Evolutionary conservation across 2,113 vertebrate species (phyloP).

Genomic region (Neogale vison): DNA sequence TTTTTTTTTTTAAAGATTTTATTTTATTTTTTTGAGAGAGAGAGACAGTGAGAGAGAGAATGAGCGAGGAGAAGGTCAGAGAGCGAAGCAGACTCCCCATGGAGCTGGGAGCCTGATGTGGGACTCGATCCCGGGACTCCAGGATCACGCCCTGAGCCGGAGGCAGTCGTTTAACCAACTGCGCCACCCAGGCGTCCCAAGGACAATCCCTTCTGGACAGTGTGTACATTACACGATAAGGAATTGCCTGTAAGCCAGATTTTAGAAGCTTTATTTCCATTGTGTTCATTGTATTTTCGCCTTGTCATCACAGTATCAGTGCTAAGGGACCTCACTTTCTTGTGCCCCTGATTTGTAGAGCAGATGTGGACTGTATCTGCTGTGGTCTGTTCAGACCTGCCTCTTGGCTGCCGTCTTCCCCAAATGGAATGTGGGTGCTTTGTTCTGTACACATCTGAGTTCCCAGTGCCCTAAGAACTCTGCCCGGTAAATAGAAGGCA

Average conservation of each 20-base stretch:
- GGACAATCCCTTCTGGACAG: neutral
- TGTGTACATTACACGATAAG: neutral
- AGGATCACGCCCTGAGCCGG: too few relatives aligned
- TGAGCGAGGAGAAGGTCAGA: too few relatives aligned
- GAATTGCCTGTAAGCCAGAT: neutral
- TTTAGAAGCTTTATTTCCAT: neutral
- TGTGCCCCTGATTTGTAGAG: neutral
- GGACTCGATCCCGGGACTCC: too few relatives aligned
- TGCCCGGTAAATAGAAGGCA: neutral
- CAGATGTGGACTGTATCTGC: fast-evolving
- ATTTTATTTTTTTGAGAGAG: too few relatives aligned
- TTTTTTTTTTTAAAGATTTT: too few relatives aligned
- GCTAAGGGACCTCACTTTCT: too few relatives aligned
- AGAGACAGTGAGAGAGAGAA: too few relatives aligned
- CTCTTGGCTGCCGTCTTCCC: neutral
- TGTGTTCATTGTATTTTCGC: neutral
- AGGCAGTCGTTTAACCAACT: too few relatives aligned
- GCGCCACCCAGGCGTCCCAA: too few relatives aligned
- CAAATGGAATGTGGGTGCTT: neutral
- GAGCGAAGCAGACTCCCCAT: too few relatives aligned
- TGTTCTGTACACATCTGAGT: fast-evolving
- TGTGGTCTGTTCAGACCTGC: fast-evolving
- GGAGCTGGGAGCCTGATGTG: too few relatives aligned
- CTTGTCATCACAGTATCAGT: neutral
- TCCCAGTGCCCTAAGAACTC: neutral